Percentiles rank a stretch among this genome's conserved stretches.
Conservation (phyloP, 2,797 vertebrate genomes). For the Anolis apletophallus region DNA sequence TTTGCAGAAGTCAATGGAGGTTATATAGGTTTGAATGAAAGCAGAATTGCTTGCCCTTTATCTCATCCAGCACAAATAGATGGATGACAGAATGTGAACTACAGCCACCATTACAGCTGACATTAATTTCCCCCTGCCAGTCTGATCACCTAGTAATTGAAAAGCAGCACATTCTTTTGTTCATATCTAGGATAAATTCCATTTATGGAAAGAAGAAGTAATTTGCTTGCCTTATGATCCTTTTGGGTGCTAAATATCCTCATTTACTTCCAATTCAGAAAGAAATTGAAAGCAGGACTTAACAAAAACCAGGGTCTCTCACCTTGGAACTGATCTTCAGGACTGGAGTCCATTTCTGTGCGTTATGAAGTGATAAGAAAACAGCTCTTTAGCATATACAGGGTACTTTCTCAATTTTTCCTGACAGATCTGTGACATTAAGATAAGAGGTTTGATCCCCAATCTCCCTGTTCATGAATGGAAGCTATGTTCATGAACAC, state of each 20-base stretch:
- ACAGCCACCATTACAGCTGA: slow-evolving; percentile 21
- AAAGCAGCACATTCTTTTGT: slow-evolving; percentile 54
- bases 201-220: slow-evolving; percentile 58
- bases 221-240: slow-evolving; percentile 52
- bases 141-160: slow-evolving; percentile 56
- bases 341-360: neutral
- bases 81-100: slow-evolving; percentile 40
- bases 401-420: neutral
- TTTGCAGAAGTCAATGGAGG: slow-evolving; percentile 28
- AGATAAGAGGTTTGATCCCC: neutral
- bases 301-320: slow-evolving; percentile 2
- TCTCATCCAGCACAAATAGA: neutral
- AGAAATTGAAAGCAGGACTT: slow-evolving; percentile 31
- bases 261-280: slow-evolving; percentile 31
- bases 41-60: slow-evolving; percentile 16
- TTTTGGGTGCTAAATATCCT: slow-evolving; percentile 31
- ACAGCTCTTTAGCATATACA: neutral
- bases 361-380: neutral
- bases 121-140: slow-evolving; percentile 36
- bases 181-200: slow-evolving; percentile 51
- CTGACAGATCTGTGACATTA: neutral
- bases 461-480: neutral
- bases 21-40: slow-evolving; percentile 6
- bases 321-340: slow-evolving; percentile 1
- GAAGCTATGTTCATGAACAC: neutral